Evolutionary conservation across 2,888 invertebrate species (phyloP).

Genomic region (Chrysomela aeneicollis): DNA sequence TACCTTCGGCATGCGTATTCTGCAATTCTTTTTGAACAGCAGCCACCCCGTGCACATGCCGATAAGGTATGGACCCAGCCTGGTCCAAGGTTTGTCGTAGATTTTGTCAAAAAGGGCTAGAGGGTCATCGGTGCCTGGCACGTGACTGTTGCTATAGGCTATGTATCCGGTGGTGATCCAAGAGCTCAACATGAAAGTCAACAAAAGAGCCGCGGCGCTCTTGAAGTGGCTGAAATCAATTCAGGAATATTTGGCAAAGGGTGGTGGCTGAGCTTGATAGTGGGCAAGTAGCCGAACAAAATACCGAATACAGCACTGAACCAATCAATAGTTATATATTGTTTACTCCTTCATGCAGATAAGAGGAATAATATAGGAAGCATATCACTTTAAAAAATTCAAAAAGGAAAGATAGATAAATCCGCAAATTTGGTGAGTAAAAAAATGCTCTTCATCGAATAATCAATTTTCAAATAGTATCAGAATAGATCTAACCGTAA

Average conservation of each 20-base stretch:
- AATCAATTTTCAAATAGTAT: too few species aligned
- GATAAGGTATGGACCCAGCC: constrained; percentile 83
- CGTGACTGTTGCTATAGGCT: constrained; percentile 79
- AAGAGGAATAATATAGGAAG: too few species aligned
- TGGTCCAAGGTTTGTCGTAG: constrained; percentile 90
- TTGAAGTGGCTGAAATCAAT: constrained; percentile 74
- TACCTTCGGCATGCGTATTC: constrained; percentile 77
- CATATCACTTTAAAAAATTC: too few species aligned
- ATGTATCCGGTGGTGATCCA: constrained; percentile 83
- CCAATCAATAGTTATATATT: too few species aligned
- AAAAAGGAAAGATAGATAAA: too few species aligned
- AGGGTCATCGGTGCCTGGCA: constrained; percentile 81
- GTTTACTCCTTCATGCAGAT: too few species aligned
- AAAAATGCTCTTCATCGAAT: too few species aligned
- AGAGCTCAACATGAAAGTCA: constrained; percentile 76
- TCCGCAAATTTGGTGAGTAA: too few species aligned
- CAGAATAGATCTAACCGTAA: too few species aligned
- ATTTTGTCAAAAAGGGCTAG: constrained; percentile 87
- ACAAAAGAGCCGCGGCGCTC: constrained; percentile 72
- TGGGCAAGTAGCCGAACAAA: too few species aligned
- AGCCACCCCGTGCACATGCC: constrained; percentile 87
- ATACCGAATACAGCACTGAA: too few species aligned
- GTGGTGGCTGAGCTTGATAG: too few species aligned
- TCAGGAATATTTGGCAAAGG: background rate
- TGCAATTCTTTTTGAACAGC: constrained; percentile 82